Evolutionary conservation across 2,888 invertebrate species (phyloP).

Genomic region (Dynastes hyllus): DNA sequence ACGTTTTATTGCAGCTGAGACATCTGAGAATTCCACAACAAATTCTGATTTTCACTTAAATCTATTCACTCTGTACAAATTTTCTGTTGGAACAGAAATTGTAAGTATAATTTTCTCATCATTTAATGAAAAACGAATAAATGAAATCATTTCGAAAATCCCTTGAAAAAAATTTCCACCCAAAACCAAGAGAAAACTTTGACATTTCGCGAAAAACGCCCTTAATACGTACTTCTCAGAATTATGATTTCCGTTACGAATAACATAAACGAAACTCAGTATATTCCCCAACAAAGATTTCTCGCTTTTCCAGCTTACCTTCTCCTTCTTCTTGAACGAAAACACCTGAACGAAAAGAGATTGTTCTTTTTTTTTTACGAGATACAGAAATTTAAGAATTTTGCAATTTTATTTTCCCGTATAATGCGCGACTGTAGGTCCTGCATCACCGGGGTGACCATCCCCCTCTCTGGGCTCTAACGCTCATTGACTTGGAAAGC

Average conservation of each 20-base stretch:
- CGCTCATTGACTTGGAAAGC: slow-evolving; percentile 65
- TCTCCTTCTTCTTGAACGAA: neutral
- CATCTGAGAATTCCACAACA: no score
- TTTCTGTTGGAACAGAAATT: no score
- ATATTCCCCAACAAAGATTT: slow-evolving; percentile 2
- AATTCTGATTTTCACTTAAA: no score
- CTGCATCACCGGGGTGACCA: slow-evolving; percentile 22
- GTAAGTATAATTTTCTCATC: no score
- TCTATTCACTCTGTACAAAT: no score
- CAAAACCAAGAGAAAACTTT: slow-evolving; percentile 1
- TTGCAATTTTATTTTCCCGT: slow-evolving; percentile 49
- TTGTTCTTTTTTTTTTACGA: slow-evolving; percentile 45
- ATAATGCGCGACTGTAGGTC: slow-evolving; percentile 45
- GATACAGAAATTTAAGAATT: slow-evolving; percentile 50
- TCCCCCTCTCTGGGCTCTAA: slow-evolving; percentile 16
- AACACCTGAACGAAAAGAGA: slow-evolving; percentile 7
- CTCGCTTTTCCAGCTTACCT: slow-evolving; percentile 2
- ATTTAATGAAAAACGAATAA: no score
- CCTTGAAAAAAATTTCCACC: neutral
- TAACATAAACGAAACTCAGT: slow-evolving; percentile 23
- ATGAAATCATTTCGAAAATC: neutral
- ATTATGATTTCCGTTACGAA: slow-evolving; percentile 38
- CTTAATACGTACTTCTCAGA: slow-evolving; percentile 17
- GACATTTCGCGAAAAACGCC: neutral
- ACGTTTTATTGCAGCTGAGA: no score